Evolutionary conservation across 2,888 invertebrate genomes (phyloP).

Genomic region (Nasonovia ribisnigri): DNA sequence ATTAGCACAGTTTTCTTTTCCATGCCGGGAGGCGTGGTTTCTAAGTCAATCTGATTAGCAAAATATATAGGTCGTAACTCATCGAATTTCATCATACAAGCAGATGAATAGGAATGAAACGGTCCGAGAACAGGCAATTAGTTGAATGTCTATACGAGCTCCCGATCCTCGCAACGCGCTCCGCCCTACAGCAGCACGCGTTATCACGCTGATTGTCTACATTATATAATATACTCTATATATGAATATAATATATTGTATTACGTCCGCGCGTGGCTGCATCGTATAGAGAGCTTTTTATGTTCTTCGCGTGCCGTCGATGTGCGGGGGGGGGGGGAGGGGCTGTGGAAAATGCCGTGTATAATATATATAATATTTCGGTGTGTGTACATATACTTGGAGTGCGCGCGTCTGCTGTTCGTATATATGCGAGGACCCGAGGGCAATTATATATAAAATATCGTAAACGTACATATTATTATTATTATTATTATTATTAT

Average conservation of each 20-base stretch:
- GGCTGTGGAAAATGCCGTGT: not conserved
- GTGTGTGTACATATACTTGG: not conserved
- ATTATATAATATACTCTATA: no score
- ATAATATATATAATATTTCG: not conserved
- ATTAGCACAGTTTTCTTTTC: not conserved
- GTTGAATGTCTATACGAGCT: not conserved
- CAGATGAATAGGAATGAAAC: not conserved
- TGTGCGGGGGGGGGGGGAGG: not conserved
- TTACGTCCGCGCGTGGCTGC: not conserved
- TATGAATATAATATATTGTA: not conserved
- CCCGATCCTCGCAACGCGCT: not conserved
- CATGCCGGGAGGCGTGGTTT: not conserved
- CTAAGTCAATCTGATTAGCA: not conserved
- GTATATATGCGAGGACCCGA: constrained; percentile 31
- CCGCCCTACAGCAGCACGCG: not conserved
- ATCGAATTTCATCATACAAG: not conserved
- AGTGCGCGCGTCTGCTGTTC: not conserved
- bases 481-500: not conserved
- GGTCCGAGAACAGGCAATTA: not conserved
- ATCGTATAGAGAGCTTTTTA: not conserved
- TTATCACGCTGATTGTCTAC: not conserved
- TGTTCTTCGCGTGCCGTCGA: not conserved
- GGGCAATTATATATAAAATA: constrained; percentile 51
- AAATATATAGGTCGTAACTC: not conserved
- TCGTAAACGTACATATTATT: not conserved